phyloP scores from a whole-genome alignment of 2,888 invertebrate genomes.

The Odontocerum albicorne region DNA sequence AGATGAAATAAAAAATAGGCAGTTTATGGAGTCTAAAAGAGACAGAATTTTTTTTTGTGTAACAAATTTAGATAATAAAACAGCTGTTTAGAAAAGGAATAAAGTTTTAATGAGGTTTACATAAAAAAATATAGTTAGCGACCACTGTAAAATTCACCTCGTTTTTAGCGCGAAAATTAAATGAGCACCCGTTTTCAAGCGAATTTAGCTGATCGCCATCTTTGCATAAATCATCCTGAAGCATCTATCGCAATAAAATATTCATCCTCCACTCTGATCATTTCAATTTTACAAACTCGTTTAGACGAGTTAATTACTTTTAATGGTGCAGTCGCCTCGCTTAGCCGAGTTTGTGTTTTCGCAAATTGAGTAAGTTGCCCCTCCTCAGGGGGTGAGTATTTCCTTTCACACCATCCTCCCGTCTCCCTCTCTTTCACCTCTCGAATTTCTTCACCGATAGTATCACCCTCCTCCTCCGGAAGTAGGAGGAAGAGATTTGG shows the following conservation, averaged over 20 bases:
- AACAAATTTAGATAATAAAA: no score
- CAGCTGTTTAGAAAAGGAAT: no score
- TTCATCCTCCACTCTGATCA: slow-evolving; percentile 26
- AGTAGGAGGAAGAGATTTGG: slow-evolving; percentile 10
- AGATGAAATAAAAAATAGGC: no score
- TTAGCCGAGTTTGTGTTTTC: slow-evolving; percentile 25
- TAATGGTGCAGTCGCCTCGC: slow-evolving; percentile 27
- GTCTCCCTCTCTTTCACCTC: slow-evolving; percentile 5
- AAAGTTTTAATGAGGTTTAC: no score
- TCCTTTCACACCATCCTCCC: not conserved
- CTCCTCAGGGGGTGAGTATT: not conserved
- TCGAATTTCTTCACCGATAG: not conserved
- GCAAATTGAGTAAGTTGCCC: slow-evolving; percentile 27
- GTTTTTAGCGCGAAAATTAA: not conserved
- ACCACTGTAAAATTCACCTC: not conserved
- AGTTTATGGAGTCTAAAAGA: no score
- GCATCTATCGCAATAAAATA: slow-evolving; percentile 22
- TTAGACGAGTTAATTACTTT: slow-evolving; percentile 33
- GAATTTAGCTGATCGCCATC: slow-evolving; percentile 17
- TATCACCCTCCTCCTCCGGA: slow-evolving; percentile 1
- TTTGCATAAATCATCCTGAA: slow-evolving; percentile 23
- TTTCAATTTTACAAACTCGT: slow-evolving; percentile 33
- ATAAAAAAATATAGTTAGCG: no score
- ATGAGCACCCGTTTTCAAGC: not conserved
- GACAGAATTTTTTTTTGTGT: no score